A percentile compares a stretch with the other conserved stretches of the same genome.
Conservation (phyloP, 2,888 invertebrate genomes). For the Tachina fera region DNA sequence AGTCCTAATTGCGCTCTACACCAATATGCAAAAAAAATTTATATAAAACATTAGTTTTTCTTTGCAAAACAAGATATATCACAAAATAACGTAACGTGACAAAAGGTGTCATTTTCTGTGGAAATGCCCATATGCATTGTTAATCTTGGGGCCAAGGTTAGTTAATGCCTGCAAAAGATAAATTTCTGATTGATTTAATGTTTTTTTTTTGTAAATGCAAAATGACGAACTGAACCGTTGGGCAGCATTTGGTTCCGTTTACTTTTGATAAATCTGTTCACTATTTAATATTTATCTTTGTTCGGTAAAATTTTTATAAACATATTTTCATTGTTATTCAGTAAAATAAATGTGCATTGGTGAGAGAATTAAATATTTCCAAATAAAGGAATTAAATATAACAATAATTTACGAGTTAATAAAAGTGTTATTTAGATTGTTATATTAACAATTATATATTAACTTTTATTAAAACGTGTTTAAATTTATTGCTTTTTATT, state of each 20-base stretch:
- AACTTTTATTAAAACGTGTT: conserved; percentile 36
- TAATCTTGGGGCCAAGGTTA: conserved; percentile 18
- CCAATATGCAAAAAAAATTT: no score
- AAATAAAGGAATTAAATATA: neutral
- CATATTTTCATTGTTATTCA: conserved; percentile 32
- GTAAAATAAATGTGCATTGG: neutral
- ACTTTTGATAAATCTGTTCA: conserved; percentile 61
- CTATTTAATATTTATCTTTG: conserved; percentile 38
- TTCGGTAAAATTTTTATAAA: neutral
- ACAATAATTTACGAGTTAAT: conserved; percentile 15
- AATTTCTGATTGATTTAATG: conserved; percentile 21
- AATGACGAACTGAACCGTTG: conserved; percentile 13
- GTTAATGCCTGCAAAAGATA: conserved; percentile 45
- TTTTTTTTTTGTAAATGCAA: conserved; percentile 2
- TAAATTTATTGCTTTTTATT: conserved; percentile 28
- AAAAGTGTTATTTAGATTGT: conserved; percentile 37
- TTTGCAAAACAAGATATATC: no score
- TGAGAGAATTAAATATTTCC: conserved; percentile 19
- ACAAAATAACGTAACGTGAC: no score
- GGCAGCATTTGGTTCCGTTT: conserved; percentile 52
- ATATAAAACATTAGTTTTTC: no score
- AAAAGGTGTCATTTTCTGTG: no score
- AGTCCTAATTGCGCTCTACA: no score
- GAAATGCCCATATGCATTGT: no score
- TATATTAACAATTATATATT: conserved; percentile 51